Conservation (phyloP, 2,113 vertebrate species). For the Nannobrachium achirus region DNA sequence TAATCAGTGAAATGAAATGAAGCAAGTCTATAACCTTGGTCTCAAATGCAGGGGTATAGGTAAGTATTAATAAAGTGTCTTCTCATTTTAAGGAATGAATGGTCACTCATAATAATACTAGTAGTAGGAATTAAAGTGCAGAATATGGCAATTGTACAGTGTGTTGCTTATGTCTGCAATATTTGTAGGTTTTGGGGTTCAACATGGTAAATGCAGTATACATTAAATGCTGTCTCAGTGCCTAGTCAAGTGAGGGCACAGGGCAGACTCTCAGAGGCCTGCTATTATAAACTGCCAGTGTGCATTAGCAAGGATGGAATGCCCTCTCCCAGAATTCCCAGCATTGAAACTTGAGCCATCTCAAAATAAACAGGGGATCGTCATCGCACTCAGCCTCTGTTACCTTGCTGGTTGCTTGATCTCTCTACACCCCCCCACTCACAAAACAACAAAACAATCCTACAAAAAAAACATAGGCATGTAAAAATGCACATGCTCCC, state of each 20-base stretch:
- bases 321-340: slow-evolving; percentile 55
- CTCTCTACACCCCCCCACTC: neutral
- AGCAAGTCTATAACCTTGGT: neutral
- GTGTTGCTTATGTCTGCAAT: too few relatives aligned
- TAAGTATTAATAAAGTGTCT: too few relatives aligned
- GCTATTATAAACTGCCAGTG: slow-evolving; percentile 25
- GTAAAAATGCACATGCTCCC: neutral
- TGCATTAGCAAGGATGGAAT: slow-evolving; percentile 22
- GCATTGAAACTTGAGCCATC: slow-evolving; percentile 69
- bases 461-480: slow-evolving; percentile 22
- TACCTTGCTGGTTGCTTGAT: neutral
- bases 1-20: too few relatives aligned
- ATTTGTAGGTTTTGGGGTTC: too few relatives aligned
- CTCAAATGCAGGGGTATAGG: neutral
- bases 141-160: too few relatives aligned
- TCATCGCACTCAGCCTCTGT: neutral
- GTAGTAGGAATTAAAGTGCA: too few relatives aligned
- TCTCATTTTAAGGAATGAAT: too few relatives aligned
- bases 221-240: slow-evolving; percentile 23
- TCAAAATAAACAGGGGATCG: slow-evolving; percentile 69
- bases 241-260: slow-evolving; percentile 12
- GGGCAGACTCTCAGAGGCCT: neutral
- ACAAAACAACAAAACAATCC: too few relatives aligned
- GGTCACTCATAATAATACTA: too few relatives aligned
- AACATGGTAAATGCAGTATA: neutral